A percentile compares a stretch with the other conserved stretches of the same genome.
Evolutionary conservation across 2,797 vertebrate genomes (phyloP).

Genomic region (Agapornis canus): DNA sequence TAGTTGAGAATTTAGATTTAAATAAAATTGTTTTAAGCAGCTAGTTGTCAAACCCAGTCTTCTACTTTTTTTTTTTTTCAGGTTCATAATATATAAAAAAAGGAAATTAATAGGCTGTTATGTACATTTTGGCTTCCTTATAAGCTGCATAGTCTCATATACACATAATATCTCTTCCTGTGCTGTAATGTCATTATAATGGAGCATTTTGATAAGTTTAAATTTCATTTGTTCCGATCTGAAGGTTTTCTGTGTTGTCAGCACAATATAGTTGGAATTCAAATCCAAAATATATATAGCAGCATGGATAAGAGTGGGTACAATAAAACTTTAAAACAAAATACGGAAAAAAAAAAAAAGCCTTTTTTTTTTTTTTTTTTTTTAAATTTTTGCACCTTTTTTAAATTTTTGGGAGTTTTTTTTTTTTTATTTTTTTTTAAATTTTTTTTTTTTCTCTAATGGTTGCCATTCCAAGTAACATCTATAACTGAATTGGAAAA

Average conservation of each 20-base stretch:
- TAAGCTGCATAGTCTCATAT: background rate
- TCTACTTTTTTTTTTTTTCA: conserved; percentile 1
- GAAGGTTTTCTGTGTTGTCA: background rate
- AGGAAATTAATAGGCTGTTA: conserved; percentile 3
- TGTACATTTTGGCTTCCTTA: background rate
- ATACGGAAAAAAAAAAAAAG: background rate
- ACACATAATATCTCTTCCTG: background rate
- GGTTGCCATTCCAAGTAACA: background rate
- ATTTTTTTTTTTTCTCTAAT: background rate
- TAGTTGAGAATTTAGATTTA: background rate
- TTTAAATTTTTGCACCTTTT: background rate
- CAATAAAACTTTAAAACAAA: background rate
- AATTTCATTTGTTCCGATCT: background rate
- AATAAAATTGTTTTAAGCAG: conserved; percentile 1
- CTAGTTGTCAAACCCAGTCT: background rate
- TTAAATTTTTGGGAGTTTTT: background rate
- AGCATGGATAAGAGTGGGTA: background rate
- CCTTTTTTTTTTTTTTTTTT: background rate
- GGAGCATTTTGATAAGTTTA: background rate
- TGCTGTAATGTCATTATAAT: background rate
- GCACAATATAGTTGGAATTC: background rate
- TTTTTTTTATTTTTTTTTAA: background rate
- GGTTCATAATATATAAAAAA: background rate
- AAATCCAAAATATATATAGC: background rate
- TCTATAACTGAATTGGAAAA: background rate